phyloP scores from a whole-genome alignment of 2,113 vertebrate species.

The Brienomyrus brachyistius region DNA sequence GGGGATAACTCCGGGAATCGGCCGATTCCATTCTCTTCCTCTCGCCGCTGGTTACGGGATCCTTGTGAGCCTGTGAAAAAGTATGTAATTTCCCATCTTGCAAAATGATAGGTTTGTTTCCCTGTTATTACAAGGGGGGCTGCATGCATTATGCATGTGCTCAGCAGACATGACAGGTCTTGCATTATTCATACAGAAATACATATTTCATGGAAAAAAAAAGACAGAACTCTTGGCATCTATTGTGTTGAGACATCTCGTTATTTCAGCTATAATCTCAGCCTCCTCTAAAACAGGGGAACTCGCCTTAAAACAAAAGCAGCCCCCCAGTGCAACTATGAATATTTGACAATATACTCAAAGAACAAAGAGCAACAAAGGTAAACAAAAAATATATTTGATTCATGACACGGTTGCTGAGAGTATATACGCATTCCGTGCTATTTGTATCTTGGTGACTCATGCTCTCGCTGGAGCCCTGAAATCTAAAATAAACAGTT shows the following conservation, averaged over 20 bases:
- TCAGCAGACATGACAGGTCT: conserved; percentile 19
- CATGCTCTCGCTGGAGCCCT: background rate
- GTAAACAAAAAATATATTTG: conserved; percentile 12
- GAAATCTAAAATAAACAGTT: conserved; percentile 9
- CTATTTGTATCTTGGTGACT: background rate
- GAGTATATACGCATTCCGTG: background rate
- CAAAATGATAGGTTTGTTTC: conserved; percentile 27
- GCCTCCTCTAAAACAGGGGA: conserved; percentile 10
- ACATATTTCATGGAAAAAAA: conserved; percentile 25
- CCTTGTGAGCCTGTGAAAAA: conserved; percentile 7
- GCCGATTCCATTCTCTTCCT: background rate
- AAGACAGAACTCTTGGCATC: conserved; percentile 17
- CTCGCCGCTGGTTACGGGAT: background rate
- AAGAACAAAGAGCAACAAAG: conserved; percentile 16
- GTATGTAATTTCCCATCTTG: conserved; percentile 17
- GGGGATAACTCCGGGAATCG: background rate
- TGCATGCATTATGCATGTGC: conserved; percentile 24
- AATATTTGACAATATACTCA: conserved; percentile 11
- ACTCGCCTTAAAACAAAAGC: conserved; percentile 10
- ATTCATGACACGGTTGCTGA: background rate
- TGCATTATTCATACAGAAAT: conserved; percentile 26
- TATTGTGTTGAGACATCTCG: conserved; percentile 18
- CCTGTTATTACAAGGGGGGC: conserved; percentile 21
- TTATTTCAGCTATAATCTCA: background rate
- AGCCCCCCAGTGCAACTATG: conserved; percentile 3